Percentiles rank a stretch among this genome's conserved stretches.
Evolutionary conservation across 2,113 vertebrate genomes (phyloP).

Genomic region (Chinchilla lanigera): DNA sequence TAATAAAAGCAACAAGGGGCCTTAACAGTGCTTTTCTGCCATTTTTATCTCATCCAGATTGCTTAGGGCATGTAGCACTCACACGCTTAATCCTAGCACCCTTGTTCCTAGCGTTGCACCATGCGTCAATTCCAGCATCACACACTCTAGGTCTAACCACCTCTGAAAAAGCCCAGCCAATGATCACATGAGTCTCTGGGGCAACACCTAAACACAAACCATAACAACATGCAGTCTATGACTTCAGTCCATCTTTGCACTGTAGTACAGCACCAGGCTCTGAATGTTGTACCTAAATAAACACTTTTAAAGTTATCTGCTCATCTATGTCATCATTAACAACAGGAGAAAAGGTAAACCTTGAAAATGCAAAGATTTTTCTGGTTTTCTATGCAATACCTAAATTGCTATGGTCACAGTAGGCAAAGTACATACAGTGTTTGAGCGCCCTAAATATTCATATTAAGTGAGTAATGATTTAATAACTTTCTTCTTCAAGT

Average conservation of each 20-base stretch:
- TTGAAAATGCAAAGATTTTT: background rate
- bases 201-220: too few species aligned
- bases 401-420: background rate
- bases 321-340: background rate
- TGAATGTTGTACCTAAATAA: background rate
- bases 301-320: background rate
- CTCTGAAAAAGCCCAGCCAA: too few species aligned
- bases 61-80: too few species aligned
- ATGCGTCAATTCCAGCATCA: too few species aligned
- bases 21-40: too few species aligned
- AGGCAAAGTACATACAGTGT: slow-evolving; percentile 25
- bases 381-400: background rate
- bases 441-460: slow-evolving; percentile 52
- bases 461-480: slow-evolving; percentile 80
- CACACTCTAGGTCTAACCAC: too few species aligned
- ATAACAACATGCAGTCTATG: background rate
- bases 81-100: too few species aligned
- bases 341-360: background rate
- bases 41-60: too few species aligned
- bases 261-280: too few species aligned
- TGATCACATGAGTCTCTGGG: too few species aligned
- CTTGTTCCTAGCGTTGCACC: too few species aligned
- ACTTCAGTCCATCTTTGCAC: background rate
- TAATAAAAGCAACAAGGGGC: too few species aligned
- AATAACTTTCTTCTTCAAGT: slow-evolving; percentile 79